A percentile compares a stretch with the other conserved stretches of the same genome.
Conservation (phyloP, 2,888 invertebrate genomes). For the Mesochorus sp. region DNA sequence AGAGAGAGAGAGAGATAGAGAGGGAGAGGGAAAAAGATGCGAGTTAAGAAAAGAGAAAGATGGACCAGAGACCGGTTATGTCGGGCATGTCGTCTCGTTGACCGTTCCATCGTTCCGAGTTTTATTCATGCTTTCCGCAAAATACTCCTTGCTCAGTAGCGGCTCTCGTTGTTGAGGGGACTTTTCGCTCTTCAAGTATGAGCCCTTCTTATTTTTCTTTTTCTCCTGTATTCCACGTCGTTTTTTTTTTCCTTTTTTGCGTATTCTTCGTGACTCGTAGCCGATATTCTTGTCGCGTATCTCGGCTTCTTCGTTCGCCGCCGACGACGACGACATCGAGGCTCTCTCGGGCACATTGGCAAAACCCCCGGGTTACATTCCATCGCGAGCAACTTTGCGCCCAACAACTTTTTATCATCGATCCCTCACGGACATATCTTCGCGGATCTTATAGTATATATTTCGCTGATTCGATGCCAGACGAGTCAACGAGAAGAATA, state of each 20-base stretch:
- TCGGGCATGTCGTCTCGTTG: slow-evolving; percentile 64
- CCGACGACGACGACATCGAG: slow-evolving; percentile 29
- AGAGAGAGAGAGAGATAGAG: slow-evolving; percentile 27
- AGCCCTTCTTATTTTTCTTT: slow-evolving; percentile 42
- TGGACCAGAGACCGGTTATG: slow-evolving; percentile 63
- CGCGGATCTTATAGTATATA: background rate
- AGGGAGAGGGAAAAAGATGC: slow-evolving; percentile 1
- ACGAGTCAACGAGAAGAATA: slow-evolving; percentile 33
- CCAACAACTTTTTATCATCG: slow-evolving; percentile 58
- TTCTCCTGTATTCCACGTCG: background rate
- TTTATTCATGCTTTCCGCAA: slow-evolving; percentile 67
- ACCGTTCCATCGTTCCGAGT: slow-evolving; percentile 64
- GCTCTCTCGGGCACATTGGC: slow-evolving; percentile 10
- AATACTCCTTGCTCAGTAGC: slow-evolving; percentile 57
- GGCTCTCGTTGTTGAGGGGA: slow-evolving; percentile 40
- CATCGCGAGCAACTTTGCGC: slow-evolving; percentile 50
- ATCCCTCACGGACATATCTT: slow-evolving; percentile 44
- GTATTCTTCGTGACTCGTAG: slow-evolving; percentile 37
- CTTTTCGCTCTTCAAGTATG: slow-evolving; percentile 43
- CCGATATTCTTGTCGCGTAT: slow-evolving; percentile 60
- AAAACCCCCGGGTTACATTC: slow-evolving; percentile 56
- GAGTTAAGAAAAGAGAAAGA: slow-evolving; percentile 44
- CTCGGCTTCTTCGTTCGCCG: slow-evolving; percentile 40
- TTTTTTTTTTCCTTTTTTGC: slow-evolving; percentile 13
- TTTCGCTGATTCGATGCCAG: slow-evolving; percentile 18